phyloP scores from a whole-genome alignment of 2,888 invertebrate genomes.

The Agrotis clavis region DNA sequence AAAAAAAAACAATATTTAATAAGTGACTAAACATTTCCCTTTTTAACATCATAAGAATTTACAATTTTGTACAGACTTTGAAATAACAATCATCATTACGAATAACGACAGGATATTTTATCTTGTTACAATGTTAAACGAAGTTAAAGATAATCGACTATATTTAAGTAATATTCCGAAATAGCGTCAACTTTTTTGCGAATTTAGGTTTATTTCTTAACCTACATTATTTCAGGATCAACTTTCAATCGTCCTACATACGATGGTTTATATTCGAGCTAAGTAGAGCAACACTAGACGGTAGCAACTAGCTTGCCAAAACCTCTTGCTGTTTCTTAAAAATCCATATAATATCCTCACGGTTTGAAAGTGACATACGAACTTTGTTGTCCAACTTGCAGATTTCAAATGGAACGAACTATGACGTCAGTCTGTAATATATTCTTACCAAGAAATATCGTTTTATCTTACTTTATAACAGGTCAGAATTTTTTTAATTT shows the following conservation, averaged over 20 bases:
- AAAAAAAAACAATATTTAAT: background rate
- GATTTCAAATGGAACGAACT: background rate
- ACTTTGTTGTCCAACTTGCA: constrained; percentile 6
- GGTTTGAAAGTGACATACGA: background rate
- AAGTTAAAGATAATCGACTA: background rate
- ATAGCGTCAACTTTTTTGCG: too few relatives aligned
- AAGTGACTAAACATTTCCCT: background rate
- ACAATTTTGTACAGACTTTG: background rate
- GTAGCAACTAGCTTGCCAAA: constrained; percentile 7
- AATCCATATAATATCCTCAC: background rate
- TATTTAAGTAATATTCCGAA: too few relatives aligned
- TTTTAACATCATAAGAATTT: background rate
- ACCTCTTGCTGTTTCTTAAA: constrained; percentile 2
- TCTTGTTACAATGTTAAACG: background rate
- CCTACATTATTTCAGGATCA: background rate
- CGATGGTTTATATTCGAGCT: background rate
- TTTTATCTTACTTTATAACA: background rate
- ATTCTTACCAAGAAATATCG: background rate
- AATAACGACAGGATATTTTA: constrained; percentile 8
- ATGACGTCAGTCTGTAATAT: background rate
- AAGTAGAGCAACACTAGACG: background rate
- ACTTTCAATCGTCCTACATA: background rate
- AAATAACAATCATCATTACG: constrained; percentile 19
- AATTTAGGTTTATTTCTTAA: background rate
- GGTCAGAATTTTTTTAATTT: too few relatives aligned